phyloP scores from a whole-genome alignment of 2,797 vertebrate species.

The Typhlichthys subterraneus region DNA sequence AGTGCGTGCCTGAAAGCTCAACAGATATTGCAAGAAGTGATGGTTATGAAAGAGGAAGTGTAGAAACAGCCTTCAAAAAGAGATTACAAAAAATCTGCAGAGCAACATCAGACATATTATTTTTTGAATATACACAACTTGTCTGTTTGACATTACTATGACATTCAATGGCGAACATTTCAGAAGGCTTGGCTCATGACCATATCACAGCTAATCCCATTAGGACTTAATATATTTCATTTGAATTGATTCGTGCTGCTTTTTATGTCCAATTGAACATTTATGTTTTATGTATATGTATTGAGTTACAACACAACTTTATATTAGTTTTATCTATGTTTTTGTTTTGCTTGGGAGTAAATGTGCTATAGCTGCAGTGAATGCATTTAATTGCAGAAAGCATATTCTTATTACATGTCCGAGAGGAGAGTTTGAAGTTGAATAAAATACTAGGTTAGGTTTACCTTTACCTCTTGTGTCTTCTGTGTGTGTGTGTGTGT shows the following conservation, averaged over 20 bases:
- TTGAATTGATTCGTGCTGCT: conserved; percentile 5
- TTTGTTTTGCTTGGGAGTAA: conserved; percentile 8
- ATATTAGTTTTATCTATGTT: background rate
- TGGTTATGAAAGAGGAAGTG: conserved; percentile 72
- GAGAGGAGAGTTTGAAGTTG: too few species aligned
- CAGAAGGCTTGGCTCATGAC: background rate
- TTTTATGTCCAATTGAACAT: conserved; percentile 34
- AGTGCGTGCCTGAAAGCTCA: conserved; percentile 17
- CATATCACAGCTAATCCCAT: background rate
- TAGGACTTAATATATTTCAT: background rate
- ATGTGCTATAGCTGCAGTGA: background rate
- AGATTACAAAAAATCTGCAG: conserved; percentile 24
- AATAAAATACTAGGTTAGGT: background rate
- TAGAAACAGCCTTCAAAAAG: conserved; percentile 48
- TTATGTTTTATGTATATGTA: conserved; percentile 46
- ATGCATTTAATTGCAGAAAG: too few species aligned
- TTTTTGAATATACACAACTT: conserved; percentile 1
- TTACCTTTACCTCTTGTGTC: background rate
- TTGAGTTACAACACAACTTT: conserved; percentile 1
- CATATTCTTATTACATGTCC: too few species aligned
- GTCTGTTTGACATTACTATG: conserved; percentile 27
- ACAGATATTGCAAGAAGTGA: conserved; percentile 63
- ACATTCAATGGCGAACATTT: conserved; percentile 5
- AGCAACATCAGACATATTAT: conserved; percentile 45
- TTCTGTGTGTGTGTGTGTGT: conserved; percentile 10